Conservation (phyloP, 2,888 invertebrate genomes). For the Anagyrus pseudococci region DNA sequence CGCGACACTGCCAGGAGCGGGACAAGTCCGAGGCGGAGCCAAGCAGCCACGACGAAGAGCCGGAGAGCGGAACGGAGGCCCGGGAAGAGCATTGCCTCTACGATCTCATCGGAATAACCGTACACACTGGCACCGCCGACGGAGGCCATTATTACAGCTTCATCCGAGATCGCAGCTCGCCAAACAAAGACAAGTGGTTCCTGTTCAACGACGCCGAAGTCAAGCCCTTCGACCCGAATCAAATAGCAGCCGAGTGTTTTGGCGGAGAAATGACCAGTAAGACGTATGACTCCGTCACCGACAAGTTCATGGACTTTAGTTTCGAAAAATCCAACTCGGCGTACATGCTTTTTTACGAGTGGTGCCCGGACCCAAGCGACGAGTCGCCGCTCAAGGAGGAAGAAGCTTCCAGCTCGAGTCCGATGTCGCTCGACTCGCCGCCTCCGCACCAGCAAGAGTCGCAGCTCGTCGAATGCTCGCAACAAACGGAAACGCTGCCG, state of each 20-base stretch:
- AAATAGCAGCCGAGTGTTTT: constrained; percentile 94
- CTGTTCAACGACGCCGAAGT: constrained; percentile 93
- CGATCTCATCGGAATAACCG: constrained; percentile 92
- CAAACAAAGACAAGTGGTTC: constrained; percentile 87
- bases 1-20: constrained; percentile 66
- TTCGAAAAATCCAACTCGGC: constrained; percentile 98
- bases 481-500: constrained; percentile 42
- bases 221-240: constrained; percentile 93
- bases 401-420: constrained; percentile 30
- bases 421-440: constrained; percentile 34
- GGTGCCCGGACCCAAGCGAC: constrained; percentile 64
- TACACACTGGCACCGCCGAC: constrained; percentile 97
- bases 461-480: not conserved
- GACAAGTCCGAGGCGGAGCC: constrained; percentile 43
- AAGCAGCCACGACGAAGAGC: constrained; percentile 56
- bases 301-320: constrained; percentile 96
- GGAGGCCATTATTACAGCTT: constrained; percentile 97
- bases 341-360: constrained; percentile 96
- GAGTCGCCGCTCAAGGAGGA: constrained; percentile 48
- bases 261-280: constrained; percentile 98
- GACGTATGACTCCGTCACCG: constrained; percentile 94
- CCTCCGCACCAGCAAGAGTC: constrained; percentile 40
- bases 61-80: constrained; percentile 15
- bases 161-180: constrained; percentile 80
- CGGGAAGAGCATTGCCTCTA: constrained; percentile 73